Conservation (phyloP, 2,797 vertebrate genomes). For the Sphaeramia orbicularis region DNA sequence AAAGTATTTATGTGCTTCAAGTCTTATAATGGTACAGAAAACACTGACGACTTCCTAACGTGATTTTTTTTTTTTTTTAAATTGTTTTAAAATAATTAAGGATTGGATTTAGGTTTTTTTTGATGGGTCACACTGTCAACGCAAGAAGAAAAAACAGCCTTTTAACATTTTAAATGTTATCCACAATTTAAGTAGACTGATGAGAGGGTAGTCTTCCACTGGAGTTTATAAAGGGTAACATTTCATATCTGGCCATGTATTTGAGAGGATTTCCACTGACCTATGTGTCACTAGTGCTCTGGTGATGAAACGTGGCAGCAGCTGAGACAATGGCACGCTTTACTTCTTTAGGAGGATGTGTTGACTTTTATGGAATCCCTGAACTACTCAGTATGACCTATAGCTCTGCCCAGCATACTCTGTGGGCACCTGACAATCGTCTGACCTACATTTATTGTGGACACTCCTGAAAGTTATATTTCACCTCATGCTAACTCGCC, state of each 20-base stretch:
- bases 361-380: conserved; percentile 38
- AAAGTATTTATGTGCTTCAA: no score
- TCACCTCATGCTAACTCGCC: conserved; percentile 4
- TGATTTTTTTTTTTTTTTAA: no score
- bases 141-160: no score
- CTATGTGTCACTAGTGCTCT: conserved; percentile 1
- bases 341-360: conserved; percentile 10
- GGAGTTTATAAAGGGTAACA: background rate
- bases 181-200: no score
- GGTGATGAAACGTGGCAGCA: conserved; percentile 20
- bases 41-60: no score
- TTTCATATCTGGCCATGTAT: background rate
- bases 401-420: conserved; percentile 6
- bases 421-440: conserved; percentile 23
- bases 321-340: conserved; percentile 9
- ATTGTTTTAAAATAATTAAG: no score
- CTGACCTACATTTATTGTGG: conserved; percentile 47
- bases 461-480: conserved; percentile 24
- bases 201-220: background rate
- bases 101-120: no score
- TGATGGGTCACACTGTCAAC: no score
- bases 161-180: no score
- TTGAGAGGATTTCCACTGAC: conserved; percentile 14
- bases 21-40: no score
- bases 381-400: conserved; percentile 25